Evolutionary conservation across 2,888 invertebrate species (phyloP), one percentile per base, ranked within the genome.

Genomic region (Tetheella fluctuosa): DNA sequence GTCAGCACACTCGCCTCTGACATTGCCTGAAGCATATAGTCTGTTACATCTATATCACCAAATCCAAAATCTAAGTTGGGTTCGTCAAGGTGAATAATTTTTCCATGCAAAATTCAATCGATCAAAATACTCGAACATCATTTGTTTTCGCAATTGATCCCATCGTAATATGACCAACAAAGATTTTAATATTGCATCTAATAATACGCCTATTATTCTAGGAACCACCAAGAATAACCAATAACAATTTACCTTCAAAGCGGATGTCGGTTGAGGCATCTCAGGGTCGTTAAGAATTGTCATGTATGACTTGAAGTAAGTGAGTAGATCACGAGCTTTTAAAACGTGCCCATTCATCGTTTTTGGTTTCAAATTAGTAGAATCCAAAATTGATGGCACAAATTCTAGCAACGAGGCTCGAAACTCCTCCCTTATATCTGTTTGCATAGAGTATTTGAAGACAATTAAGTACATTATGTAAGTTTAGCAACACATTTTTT

Each of bases 271-370:
- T 88, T 98, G 98, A 0, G 99, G 98, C 67, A 99, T 90, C 80
- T 98, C 97, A 82, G 98, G 97, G 57, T 98, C 98, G 88, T 97
- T 97, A 88, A 98, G 99, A 75, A 98, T 97, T 82, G 96, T 96
- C 85, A 98, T 97, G 82, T 99, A 99, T 20, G 97, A 97, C 85
- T 97, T 97, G 89, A 98, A 98, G 90, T 98, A 99, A 85, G 98
- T 97, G 64, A 98, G 94, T 61, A 99, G 93, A 87, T 98, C 98
- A 64, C 96, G 95, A 23, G 97, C 97, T 76, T 96, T 97, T n/a
- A 99, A 96, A 72, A 95, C 95, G 76, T 96, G 96, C 2, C 98
- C 98, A 81, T 97, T 97, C 65, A 99, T 98, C 87, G 97, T 95
- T 84, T 99, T 99, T 57, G 97, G 94, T 23, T 97, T 96, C 65